Evolutionary conservation across 2,888 invertebrate genomes (phyloP), one percentile per base, ranked within the genome.

Genomic region (Chromoteleia sp.): DNA sequence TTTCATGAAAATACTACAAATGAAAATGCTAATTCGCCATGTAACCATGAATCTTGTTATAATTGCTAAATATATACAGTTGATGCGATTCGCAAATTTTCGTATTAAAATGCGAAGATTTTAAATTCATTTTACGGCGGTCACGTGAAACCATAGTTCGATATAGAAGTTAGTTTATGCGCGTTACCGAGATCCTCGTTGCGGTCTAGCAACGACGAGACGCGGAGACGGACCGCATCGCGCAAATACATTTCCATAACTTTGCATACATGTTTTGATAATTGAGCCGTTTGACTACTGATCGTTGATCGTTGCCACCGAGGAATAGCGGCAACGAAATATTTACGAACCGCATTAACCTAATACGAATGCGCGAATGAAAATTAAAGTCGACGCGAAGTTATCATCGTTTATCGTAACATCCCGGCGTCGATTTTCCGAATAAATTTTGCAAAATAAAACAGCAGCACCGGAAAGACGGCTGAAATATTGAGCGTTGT

Each of bases 201-300:
- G 85, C 83, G 83, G 85, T 85, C 85, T 83, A 85, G 83, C 75
- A 74, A 85, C 83, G 84, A 82, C 82, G 84, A 84, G 83, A 84
- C 83, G 81, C 83, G 84, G 84, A 85, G 84, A 85, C 86, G 87
- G 85, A 85, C 86, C 85, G 87, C 86, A 86, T 85, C 87, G 87
- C 83, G 86, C 86, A 88, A 88, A 89, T 88, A 87, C 85, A 89
- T 91, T 91, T 88, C 87, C 90, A 90, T 91, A 89, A 87, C 80
- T 91, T 90, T 89, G 90, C 90, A 90, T 91, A 88, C 86, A 89
- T 88, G 90, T 90, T 89, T 90, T 90, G 88, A 90, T 89, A 90
- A 91, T 89, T 88, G 88, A 87, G 85, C 77, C 65, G 81, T 81
- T 81, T 83, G 83, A 83, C 77, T 63, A 59, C 58, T 50, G n/a